phyloP scores from a whole-genome alignment of 2,797 vertebrate species.

The Okamejei kenojei region DNA sequence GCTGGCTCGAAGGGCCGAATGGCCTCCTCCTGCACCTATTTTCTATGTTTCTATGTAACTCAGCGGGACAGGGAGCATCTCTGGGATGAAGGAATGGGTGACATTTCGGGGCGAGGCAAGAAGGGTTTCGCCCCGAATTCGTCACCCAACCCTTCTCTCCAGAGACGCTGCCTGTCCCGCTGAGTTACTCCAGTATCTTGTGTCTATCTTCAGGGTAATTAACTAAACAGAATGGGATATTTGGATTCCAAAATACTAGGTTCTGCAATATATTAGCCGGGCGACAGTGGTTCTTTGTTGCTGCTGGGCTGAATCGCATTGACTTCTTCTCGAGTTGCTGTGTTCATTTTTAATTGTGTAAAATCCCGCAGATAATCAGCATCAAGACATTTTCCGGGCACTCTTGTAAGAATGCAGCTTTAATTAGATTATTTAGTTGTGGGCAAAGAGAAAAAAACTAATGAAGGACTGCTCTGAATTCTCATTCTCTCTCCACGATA shows the following conservation, averaged over 20 bases:
- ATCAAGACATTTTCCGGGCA: neutral
- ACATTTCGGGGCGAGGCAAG: too few species aligned
- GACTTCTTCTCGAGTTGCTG: neutral
- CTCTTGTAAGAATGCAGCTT: neutral
- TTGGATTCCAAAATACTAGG: neutral
- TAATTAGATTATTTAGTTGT: neutral
- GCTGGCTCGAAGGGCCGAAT: too few species aligned
- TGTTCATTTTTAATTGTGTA: neutral
- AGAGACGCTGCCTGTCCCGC: too few species aligned
- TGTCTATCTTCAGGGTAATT: neutral
- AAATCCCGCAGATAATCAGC: neutral
- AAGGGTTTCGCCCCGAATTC: too few species aligned
- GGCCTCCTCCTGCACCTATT: too few species aligned
- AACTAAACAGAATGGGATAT: neutral
- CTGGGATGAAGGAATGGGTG: too few species aligned
- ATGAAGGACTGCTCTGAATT: neutral
- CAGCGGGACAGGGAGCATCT: too few species aligned
- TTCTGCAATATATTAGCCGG: neutral
- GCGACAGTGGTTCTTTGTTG: neutral
- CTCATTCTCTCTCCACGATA: neutral
- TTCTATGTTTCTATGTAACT: too few species aligned
- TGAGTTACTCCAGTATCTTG: too few species aligned
- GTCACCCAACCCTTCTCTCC: too few species aligned
- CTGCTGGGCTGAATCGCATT: neutral
- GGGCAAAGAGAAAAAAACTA: neutral